These are phyloP conservation scores for Lycopodina hypogea DNA, from an alignment of 37 sponge, comb jelly and placozoan genomes.

Conservation along the genomic window DNA sequence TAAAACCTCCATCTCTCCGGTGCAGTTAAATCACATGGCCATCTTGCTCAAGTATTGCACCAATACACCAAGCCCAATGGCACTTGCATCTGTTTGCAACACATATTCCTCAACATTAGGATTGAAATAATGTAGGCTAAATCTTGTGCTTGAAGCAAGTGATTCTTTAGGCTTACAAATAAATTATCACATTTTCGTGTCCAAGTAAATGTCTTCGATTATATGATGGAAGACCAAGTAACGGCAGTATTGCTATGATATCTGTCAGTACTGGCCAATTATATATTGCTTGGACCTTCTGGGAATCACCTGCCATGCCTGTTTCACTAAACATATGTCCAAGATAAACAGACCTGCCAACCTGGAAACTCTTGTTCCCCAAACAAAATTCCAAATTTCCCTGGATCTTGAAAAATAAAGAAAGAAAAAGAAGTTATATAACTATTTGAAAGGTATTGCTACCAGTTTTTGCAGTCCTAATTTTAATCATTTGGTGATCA, in stretches of 20 bases:
- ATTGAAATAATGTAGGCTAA: constrained; percentile 50
- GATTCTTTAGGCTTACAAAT: constrained; percentile 38
- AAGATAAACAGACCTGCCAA: constrained; percentile 37
- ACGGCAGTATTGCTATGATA: constrained; percentile 21
- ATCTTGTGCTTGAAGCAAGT: constrained; percentile 39
- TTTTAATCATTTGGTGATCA: no score
- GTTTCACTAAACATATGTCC: constrained; percentile 40
- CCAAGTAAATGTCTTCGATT: constrained; percentile 51
- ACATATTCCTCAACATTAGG: constrained; percentile 21
- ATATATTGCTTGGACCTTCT: constrained; percentile 40
- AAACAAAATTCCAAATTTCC: no score
- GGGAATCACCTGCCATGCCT: constrained; percentile 49
- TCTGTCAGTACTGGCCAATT: constrained; percentile 51
- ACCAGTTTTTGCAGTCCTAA: no score
- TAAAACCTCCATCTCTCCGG: constrained; percentile 24
- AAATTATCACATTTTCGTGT: constrained; percentile 20
- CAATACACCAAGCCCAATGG: constrained; percentile 56
- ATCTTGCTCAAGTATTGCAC: constrained; percentile 60
- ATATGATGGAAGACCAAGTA: constrained; percentile 62
- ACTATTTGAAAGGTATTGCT: no score
- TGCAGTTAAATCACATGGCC: constrained; percentile 29
- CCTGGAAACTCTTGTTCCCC: constrained; percentile 34
- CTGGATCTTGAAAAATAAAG: no score
- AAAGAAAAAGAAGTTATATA: no score
- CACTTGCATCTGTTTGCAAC: constrained; percentile 72